Evolutionary conservation across 2,888 invertebrate species (phyloP), one percentile per base, ranked within the genome.

Genomic region (Stictocephala bisonia): DNA sequence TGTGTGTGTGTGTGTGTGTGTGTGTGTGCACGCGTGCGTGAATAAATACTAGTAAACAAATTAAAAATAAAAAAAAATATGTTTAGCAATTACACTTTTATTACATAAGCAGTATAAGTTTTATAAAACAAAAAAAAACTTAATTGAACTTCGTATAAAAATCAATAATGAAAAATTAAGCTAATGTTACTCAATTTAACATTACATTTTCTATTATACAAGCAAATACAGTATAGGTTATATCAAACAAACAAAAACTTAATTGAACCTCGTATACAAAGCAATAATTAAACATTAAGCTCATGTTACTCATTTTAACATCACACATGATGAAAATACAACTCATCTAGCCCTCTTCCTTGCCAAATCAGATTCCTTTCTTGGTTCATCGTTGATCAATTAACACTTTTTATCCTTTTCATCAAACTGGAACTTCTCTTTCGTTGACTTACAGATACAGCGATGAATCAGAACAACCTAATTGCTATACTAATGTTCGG

Each of bases 311-410:
- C 35, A 31, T 31, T 31, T 31, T 31, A 31, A 31, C 35, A 31
- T 31, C 35, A 31, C 35, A 31, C 3, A 20, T 18, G n/a, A n/a
- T n/a, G 51, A 51, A 51, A 51, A 51, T 15, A 51, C 60, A 41
- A 67, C 71, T 71, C 58, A 29, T 27, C 73, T 51, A 26, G 71
- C 71, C 58, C 74, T 74, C 9, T 20, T 67, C 2, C 27, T 27
- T 50, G 35, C 41, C 24, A 73, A 26, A 24, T 73, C 74, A 29
- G 71, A 31, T 56, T 76, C 74, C 82, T 82, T 72, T 82, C 67
- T 79, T 80, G 15, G 79, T 48, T 53, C 70, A 75, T 73, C 53
- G 13, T 75, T 13, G 67, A 73, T 6, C 56, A 73, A 64, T 48
- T 53, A 15, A 53, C 11, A 53, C 26, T 53, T 53, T 11, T 53